Base-by-base conservation (phyloP, 2,888 invertebrate species). In the Thera obeliscata region DNA sequence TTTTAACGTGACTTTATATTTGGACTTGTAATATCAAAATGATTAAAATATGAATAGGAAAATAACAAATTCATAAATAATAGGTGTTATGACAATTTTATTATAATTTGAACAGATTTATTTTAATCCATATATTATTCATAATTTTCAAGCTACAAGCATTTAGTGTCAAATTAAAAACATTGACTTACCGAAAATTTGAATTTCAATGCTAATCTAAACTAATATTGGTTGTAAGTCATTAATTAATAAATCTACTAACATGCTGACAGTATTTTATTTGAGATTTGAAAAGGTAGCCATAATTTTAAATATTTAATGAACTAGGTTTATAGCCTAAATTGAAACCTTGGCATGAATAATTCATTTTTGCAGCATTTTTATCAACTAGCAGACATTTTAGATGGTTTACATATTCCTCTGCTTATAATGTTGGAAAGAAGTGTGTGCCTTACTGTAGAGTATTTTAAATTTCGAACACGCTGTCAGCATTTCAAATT, bases 401-500 rank as follows among this genome's bases (percentile, higher is more conserved):
- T 46, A 46, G 9, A 9, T 50, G 49, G 12, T 50, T 50, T 12
- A 12, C 12, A 3, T 1, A 52, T n/a, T 33, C 0, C 36, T 54
- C 4, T 9, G 2, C 36, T 55, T 55, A 9, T 3, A 35, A n/a
- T 5, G 36, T 55, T 36, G 52, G 9, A 12, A 49, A 8, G 9
- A 33, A 1, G 52, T 4, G 3, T 58, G 3, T 58, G 2, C 0
- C 33, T 38, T 52, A 5, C 11, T 35, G 46, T 35, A 46, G 12
- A 12, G 48, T 55, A 61, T 61, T 56, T 55, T 46, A 55, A 55
- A 61, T 61, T 61, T 56, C 8, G 64, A 74, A 65, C 74, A 77
- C 67, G 61, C 74, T 69, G 70, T 77, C 73, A 71, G 74, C 59
- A 66, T 70, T 64, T 71, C 65, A 66, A 64, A 56, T 70, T 61